These are phyloP conservation scores for Hirtodrosophila confusa DNA, from an alignment of 2,888 invertebrate species.

Conservation along the genomic window DNA sequence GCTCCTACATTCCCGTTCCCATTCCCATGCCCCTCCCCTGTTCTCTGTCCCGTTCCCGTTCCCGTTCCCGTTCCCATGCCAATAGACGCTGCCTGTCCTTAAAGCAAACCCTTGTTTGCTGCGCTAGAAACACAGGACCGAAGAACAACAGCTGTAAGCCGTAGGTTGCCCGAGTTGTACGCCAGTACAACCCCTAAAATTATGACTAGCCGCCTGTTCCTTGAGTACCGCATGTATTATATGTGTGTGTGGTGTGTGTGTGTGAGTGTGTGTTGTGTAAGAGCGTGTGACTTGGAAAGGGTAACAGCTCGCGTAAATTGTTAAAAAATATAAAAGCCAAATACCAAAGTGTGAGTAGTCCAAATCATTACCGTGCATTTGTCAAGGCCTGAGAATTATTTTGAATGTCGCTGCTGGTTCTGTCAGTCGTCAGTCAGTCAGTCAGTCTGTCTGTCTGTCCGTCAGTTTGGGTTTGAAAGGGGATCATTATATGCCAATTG, in stretches of 20 bases:
- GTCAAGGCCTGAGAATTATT: slow-evolving; percentile 74
- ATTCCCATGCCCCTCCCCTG: background rate
- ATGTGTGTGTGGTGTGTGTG: slow-evolving; percentile 6
- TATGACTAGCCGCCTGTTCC: slow-evolving; percentile 54
- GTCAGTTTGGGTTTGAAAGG: slow-evolving; percentile 47
- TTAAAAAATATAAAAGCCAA: slow-evolving; percentile 68
- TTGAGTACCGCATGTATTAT: slow-evolving; percentile 20
- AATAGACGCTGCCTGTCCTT: slow-evolving; percentile 50
- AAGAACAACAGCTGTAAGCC: slow-evolving; percentile 64
- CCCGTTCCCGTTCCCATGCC: slow-evolving; percentile 56
- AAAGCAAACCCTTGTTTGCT: slow-evolving; percentile 69
- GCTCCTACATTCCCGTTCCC: slow-evolving; percentile 19
- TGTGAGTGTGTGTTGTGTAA: slow-evolving; percentile 39
- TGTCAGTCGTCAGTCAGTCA: slow-evolving; percentile 44
- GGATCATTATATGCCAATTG: slow-evolving; percentile 80
- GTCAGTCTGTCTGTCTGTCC: slow-evolving; percentile 36
- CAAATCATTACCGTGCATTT: slow-evolving; percentile 69
- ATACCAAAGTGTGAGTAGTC: slow-evolving; percentile 59
- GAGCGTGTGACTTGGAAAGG: slow-evolving; percentile 59
- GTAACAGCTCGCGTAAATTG: slow-evolving; percentile 73
- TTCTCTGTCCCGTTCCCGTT: too few species aligned
- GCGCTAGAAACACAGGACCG: slow-evolving; percentile 24
- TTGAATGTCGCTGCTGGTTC: slow-evolving; percentile 69
- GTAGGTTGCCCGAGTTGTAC: slow-evolving; percentile 44
- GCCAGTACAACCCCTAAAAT: slow-evolving; percentile 71